These are phyloP conservation scores for Tretioscincus oriximinensis DNA, from an alignment of 2,113 vertebrate genomes.

Conservation along the genomic window DNA sequence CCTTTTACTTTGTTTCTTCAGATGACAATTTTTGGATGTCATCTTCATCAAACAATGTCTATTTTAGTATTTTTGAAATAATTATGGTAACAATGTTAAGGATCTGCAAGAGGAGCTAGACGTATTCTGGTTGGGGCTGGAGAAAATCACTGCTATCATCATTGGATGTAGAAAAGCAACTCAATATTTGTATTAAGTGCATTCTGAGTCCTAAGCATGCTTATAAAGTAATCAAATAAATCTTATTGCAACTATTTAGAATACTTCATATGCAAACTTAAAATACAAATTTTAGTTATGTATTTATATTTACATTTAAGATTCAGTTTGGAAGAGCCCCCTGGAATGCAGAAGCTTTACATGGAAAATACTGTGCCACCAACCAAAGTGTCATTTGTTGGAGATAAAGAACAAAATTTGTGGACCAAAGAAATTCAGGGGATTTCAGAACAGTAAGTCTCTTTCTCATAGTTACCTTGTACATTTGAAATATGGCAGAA, in stretches of 20 bases:
- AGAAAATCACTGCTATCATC: neutral
- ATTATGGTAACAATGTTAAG: neutral
- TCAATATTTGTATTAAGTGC: neutral
- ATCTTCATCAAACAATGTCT: neutral
- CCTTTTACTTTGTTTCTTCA: neutral
- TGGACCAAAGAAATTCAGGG: conserved; percentile 94
- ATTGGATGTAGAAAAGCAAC: neutral
- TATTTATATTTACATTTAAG: conserved; percentile 61
- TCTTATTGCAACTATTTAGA: neutral
- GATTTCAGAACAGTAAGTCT: conserved; percentile 88
- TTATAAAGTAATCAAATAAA: neutral
- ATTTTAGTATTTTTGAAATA: neutral
- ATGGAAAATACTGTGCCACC: conserved; percentile 78
- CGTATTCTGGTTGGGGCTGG: neutral
- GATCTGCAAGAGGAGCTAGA: neutral
- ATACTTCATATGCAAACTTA: neutral
- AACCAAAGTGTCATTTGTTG: conserved; percentile 79
- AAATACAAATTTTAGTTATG: conserved; percentile 15
- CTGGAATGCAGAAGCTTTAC: conserved; percentile 85
- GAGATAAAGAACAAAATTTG: conserved; percentile 87
- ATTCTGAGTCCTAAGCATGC: neutral
- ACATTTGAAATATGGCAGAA: conserved; percentile 5
- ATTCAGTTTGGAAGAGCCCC: conserved; percentile 85
- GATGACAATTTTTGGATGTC: neutral
- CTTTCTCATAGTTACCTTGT: too few relatives aligned